Base-by-base conservation (phyloP, 2,888 invertebrate genomes). In the Lordiphosa fenestrarum region DNA sequence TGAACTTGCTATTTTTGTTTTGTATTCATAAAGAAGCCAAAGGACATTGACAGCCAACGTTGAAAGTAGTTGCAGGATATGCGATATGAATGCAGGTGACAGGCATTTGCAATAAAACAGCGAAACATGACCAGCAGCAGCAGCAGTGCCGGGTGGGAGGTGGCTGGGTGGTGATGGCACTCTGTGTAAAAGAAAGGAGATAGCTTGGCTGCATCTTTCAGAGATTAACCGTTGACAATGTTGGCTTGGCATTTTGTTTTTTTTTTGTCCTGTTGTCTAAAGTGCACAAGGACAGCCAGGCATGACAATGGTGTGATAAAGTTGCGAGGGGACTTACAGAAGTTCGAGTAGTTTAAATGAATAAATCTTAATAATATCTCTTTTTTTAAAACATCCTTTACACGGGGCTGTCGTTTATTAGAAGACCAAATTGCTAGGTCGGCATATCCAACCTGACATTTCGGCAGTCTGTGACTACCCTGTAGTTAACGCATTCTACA, bases 31-130 rank as follows among this genome's bases (percentile, higher is more conserved):
- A 30, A 30, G 30, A 9, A 30, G 59, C 71, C 56, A 77, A 76
- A 72, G 81, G 74, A 81, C 77, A 81, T 81, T 77, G 77, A 81
- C 81, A 77, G 77, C 57, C 49, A 59, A 59, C 58, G 69, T 66
- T 72, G 60, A 68, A 73, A 77, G 73, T 71, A 67, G 76, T 68
- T 73, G 51, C 70, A 75, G 63, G 56, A 63, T 64, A 51, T 56
- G 63, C 30, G 54, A 61, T 50, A 36, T 66, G 58, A 71, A 69
- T 71, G 59, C 66, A 70, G 80, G 68, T 73, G 76, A 80, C 76
- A 75, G 63, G 65, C 62, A 69, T 64, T 66, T 62, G 69, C 75
- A 66, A 64, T 73, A 69, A 73, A 71, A 56, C 57, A 53, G 42
- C 58, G 48, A 33, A 44, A 25, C 48, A 49, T 37, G 50, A 54